These are phyloP conservation scores for Spatula versicolor DNA, from an alignment of 2,797 vertebrate species.

Conservation along the genomic window DNA sequence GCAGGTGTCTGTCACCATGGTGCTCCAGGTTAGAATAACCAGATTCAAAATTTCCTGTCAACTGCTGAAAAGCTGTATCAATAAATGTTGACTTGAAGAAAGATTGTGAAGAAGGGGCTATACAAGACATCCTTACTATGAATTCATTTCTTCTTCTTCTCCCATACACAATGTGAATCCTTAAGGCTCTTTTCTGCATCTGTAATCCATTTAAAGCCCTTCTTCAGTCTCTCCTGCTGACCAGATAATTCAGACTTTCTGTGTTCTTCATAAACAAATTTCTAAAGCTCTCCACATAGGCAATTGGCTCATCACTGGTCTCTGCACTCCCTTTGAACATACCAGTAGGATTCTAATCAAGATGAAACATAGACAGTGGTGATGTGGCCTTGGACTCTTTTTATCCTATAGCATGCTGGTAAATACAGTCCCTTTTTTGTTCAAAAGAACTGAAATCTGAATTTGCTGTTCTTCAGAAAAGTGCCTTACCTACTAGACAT, in stretches of 20 bases:
- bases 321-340: background rate
- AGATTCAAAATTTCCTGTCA: background rate
- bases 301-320: background rate
- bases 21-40: background rate
- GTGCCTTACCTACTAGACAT: background rate
- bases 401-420: background rate
- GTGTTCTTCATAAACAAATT: background rate
- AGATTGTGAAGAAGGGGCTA: background rate
- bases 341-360: background rate
- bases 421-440: background rate
- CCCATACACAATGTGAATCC: accelerated
- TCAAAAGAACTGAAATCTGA: background rate
- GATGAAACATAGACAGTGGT: background rate
- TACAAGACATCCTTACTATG: background rate
- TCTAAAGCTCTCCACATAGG: background rate
- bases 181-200: background rate
- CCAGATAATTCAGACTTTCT: background rate
- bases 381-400: background rate
- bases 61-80: background rate
- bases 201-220: background rate
- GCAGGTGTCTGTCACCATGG: background rate
- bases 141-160: background rate
- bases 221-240: background rate
- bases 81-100: background rate
- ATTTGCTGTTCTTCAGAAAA: background rate